A percentile compares a stretch with the other conserved stretches of the same genome.
These are phyloP conservation scores for Aromia moschata DNA, from an alignment of 2,888 invertebrate species.

Conservation along the genomic window DNA sequence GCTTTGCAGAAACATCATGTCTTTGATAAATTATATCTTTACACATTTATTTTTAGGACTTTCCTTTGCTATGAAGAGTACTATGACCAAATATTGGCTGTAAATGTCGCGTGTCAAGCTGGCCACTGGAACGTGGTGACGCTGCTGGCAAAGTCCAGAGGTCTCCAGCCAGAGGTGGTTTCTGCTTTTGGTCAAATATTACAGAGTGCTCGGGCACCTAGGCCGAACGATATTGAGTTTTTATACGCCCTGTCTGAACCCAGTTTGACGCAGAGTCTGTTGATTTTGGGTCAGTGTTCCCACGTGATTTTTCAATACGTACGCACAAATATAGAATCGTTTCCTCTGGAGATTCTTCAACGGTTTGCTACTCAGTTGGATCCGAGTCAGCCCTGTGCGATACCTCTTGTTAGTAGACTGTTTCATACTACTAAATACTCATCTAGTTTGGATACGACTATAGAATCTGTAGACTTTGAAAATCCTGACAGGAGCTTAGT, in stretches of 20 bases:
- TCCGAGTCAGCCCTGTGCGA: slow-evolving; percentile 68
- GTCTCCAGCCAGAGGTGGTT: slow-evolving; percentile 68
- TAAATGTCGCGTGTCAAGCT: slow-evolving; percentile 71
- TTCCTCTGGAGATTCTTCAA: slow-evolving; percentile 57
- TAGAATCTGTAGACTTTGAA: slow-evolving; percentile 64
- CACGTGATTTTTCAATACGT: slow-evolving; percentile 57
- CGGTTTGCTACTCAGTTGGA: slow-evolving; percentile 69
- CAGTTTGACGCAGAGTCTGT: slow-evolving; percentile 57
- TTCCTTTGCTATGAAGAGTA: slow-evolving; percentile 70
- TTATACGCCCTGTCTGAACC: slow-evolving; percentile 59
- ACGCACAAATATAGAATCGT: slow-evolving; percentile 52
- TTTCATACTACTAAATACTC: slow-evolving; percentile 58
- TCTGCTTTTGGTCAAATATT: slow-evolving; percentile 66
- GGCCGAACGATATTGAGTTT: slow-evolving; percentile 55
- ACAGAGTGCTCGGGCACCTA: slow-evolving; percentile 54
- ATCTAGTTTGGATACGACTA: slow-evolving; percentile 64
- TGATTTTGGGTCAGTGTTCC: slow-evolving; percentile 55
- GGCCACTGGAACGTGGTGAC: slow-evolving; percentile 69
- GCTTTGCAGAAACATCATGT: too few relatives aligned
- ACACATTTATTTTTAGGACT: slow-evolving; percentile 59
- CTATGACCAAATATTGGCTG: slow-evolving; percentile 72
- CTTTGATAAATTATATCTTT: too few relatives aligned
- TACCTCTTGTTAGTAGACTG: slow-evolving; percentile 61
- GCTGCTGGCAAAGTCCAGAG: slow-evolving; percentile 64
- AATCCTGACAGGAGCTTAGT: slow-evolving; percentile 50